These are phyloP conservation scores for Crotophaga sulcirostris DNA, from an alignment of 2,113 vertebrate genomes.

Conservation along the genomic window DNA sequence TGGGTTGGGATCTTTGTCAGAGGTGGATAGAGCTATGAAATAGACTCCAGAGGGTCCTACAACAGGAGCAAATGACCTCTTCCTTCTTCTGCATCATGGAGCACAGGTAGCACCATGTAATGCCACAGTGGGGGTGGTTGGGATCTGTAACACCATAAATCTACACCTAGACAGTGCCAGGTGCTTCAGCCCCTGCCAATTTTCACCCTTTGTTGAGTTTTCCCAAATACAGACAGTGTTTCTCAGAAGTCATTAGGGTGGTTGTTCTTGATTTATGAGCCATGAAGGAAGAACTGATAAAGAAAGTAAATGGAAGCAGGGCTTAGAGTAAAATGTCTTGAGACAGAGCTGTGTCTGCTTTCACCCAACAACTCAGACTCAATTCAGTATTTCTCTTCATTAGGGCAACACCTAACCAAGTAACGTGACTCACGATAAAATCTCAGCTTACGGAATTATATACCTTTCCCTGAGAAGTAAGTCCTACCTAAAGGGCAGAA, in stretches of 20 bases:
- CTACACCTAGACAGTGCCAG: not conserved
- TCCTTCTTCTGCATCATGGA: not conserved
- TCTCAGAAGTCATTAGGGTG: not conserved
- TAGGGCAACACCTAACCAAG: not conserved
- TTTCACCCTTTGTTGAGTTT: not conserved
- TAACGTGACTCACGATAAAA: not conserved
- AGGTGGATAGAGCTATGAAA: not conserved
- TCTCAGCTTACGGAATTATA: not conserved
- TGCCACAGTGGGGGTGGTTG: accelerated
- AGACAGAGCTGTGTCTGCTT: not conserved
- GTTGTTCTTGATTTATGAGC: not conserved
- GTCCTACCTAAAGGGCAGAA: not conserved
- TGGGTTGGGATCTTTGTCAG: not conserved
- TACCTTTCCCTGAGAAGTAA: not conserved
- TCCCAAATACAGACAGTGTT: not conserved
- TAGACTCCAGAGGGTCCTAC: not conserved
- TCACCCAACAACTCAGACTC: accelerated
- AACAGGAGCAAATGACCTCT: not conserved
- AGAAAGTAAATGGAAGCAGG: not conserved
- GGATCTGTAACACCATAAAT: not conserved
- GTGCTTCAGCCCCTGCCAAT: not conserved
- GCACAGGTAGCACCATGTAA: not conserved
- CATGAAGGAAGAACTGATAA: not conserved
- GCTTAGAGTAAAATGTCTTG: not conserved
- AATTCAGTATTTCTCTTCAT: not conserved